Percentiles rank a stretch among this genome's conserved stretches.
These are phyloP conservation scores for Pseudomyrmex concolor DNA, from an alignment of 1,140 invertebrate species.

Conservation along the genomic window DNA sequence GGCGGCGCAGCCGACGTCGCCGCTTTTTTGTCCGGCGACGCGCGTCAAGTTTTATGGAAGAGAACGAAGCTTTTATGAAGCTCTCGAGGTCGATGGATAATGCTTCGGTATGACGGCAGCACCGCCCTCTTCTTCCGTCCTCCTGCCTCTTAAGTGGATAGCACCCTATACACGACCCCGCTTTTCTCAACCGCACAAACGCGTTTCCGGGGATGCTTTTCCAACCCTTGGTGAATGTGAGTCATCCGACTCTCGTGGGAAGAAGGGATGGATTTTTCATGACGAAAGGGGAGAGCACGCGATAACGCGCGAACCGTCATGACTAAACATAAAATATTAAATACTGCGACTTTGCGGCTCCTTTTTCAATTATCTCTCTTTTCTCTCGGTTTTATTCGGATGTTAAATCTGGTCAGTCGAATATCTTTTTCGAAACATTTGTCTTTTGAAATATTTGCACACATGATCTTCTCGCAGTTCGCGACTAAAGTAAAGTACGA, in stretches of 20 bases:
- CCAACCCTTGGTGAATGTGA: conserved; percentile 51
- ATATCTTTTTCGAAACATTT: neutral
- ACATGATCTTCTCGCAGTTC: too few species aligned
- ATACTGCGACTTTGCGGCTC: neutral
- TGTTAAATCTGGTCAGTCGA: neutral
- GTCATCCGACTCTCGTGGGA: conserved; percentile 57
- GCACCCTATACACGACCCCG: conserved; percentile 33
- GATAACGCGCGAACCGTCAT: neutral
- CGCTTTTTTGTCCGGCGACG: conserved; percentile 6
- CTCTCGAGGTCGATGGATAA: conserved; percentile 60
- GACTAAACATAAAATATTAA: conserved; percentile 1
- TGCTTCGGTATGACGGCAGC: conserved; percentile 26
- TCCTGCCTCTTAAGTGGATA: conserved; percentile 56
- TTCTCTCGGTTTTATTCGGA: neutral
- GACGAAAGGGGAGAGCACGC: neutral
- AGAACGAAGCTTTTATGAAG: conserved; percentile 59
- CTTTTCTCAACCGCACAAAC: conserved; percentile 44
- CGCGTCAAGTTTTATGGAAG: conserved; percentile 62
- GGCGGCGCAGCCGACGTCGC: conserved; percentile 25
- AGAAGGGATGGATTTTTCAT: conserved; percentile 14
- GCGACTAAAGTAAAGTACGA: too few species aligned
- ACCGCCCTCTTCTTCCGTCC: neutral
- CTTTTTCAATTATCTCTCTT: neutral
- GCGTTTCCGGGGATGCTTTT: conserved; percentile 41
- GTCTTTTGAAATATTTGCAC: too few species aligned